Evolutionary conservation across 1,140 invertebrate genomes (phyloP).

Genomic region (Drosophila nigromelanica): DNA sequence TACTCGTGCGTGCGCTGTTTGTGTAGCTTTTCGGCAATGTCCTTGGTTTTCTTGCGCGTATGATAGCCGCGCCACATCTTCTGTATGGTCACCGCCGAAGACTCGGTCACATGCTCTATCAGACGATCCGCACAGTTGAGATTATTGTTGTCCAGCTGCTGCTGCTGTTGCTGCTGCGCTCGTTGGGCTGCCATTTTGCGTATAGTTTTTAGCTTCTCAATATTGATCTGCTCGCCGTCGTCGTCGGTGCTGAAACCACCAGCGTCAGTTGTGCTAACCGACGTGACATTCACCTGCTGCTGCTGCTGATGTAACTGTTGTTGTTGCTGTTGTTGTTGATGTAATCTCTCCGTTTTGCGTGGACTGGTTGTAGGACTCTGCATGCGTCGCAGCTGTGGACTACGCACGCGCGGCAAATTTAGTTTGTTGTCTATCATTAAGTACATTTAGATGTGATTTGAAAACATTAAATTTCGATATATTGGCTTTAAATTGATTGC

Average conservation of each 20-base stretch:
- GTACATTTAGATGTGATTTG: slow-evolving; percentile 1
- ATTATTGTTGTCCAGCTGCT: slow-evolving; percentile 54
- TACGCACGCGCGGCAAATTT: slow-evolving; percentile 75
- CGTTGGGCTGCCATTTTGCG: slow-evolving; percentile 84
- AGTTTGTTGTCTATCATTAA: slow-evolving; percentile 72
- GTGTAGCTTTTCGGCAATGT: slow-evolving; percentile 91
- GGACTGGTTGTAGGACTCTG: slow-evolving; percentile 75
- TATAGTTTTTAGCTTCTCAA: slow-evolving; percentile 84
- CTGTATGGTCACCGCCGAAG: slow-evolving; percentile 92
- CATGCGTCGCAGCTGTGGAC: slow-evolving; percentile 71
- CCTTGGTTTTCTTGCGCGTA: slow-evolving; percentile 90
- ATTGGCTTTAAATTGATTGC: slow-evolving; percentile 1
- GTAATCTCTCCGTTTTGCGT: slow-evolving; percentile 49
- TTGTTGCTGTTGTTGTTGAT: slow-evolving; percentile 2
- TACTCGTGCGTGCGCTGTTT: slow-evolving; percentile 92
- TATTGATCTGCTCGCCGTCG: slow-evolving; percentile 82
- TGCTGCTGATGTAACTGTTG: no score
- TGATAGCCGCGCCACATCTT: slow-evolving; percentile 94
- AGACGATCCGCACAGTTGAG: slow-evolving; percentile 60
- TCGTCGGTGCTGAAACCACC: slow-evolving; percentile 75
- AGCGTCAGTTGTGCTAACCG: slow-evolving; percentile 34
- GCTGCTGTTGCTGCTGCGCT: slow-evolving; percentile 57
- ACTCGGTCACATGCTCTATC: slow-evolving; percentile 75
- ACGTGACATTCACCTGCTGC: slow-evolving; percentile 6
- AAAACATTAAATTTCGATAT: not conserved